Percentiles rank a stretch among this genome's conserved stretches.
phyloP scores from a whole-genome alignment of 2,797 vertebrate species.

The Lemur catta region DNA sequence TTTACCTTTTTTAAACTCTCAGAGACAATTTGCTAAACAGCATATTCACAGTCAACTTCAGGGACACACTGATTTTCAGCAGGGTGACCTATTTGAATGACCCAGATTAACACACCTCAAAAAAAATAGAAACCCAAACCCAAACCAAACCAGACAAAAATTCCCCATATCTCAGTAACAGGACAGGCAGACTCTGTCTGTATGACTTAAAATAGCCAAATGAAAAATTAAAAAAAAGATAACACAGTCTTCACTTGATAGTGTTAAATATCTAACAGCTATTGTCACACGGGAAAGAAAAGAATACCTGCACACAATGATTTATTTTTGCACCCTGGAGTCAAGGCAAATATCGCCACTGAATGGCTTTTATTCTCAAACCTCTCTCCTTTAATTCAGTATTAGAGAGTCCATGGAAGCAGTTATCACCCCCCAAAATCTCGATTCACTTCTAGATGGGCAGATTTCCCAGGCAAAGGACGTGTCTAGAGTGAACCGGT shows the following conservation, averaged over 20 bases:
- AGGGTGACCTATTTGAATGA: neutral
- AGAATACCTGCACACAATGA: neutral
- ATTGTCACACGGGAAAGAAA: neutral
- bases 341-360: neutral
- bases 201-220: neutral
- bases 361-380: neutral
- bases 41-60: neutral
- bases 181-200: neutral
- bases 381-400: neutral
- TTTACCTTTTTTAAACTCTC: neutral
- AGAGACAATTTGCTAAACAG: neutral
- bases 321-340: neutral
- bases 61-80: neutral
- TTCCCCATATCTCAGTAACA: neutral
- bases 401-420: neutral
- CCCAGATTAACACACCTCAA: neutral
- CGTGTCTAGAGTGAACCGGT: neutral
- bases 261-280: neutral
- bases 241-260: neutral
- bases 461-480: conserved; percentile 1
- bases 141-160: neutral
- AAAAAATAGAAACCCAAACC: neutral
- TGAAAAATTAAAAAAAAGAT: neutral
- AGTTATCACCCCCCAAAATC: neutral
- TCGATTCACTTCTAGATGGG: neutral